Evolutionary conservation across 2,113 vertebrate species (phyloP).

Genomic region (Ahaetulla prasina): DNA sequence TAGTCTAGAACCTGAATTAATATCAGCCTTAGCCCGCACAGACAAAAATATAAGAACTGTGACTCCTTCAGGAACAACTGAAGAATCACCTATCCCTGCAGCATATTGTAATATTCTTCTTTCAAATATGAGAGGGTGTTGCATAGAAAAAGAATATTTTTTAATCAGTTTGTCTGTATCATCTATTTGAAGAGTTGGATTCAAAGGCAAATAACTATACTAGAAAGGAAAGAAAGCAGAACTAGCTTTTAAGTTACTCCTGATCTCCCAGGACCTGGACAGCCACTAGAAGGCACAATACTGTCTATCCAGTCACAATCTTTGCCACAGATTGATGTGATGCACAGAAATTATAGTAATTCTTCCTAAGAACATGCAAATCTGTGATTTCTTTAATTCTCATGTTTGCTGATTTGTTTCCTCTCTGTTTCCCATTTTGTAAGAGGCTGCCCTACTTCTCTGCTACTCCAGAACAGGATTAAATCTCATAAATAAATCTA

Average conservation of each 20-base stretch:
- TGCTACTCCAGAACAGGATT: neutral
- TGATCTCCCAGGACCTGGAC: neutral
- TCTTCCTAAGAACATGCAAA: neutral
- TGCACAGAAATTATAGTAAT: neutral
- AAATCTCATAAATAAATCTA: neutral
- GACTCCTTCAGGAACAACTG: neutral
- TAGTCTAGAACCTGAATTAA: neutral
- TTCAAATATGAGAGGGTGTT: neutral
- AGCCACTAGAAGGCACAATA: neutral
- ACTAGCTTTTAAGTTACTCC: neutral
- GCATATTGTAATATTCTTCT: neutral
- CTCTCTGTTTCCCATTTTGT: neutral
- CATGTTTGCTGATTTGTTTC: neutral
- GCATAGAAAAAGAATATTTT: neutral
- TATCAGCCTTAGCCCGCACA: neutral
- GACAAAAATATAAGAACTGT: neutral
- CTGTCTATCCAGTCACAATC: neutral
- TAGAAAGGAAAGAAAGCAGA: neutral
- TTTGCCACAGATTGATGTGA: neutral
- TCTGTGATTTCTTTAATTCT: neutral
- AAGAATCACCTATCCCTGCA: neutral
- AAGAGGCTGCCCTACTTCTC: neutral
- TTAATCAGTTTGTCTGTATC: neutral
- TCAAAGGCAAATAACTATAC: neutral
- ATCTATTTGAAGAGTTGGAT: neutral